Base-by-base conservation (phyloP, 2,888 invertebrate genomes). In the Eupithecia pulchellata region DNA sequence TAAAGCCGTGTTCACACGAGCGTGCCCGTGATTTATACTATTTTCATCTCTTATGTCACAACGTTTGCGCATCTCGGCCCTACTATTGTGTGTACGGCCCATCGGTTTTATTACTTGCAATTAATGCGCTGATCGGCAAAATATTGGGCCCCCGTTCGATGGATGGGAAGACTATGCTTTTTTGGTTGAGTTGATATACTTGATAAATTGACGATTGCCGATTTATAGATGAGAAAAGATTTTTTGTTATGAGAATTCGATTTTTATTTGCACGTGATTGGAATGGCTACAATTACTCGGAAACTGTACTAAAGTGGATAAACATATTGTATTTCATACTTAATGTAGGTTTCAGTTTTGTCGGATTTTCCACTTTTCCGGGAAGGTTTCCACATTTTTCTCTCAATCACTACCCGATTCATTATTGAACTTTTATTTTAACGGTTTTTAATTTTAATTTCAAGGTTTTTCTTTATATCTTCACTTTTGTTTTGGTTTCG, bases 51-150 rank as follows among this genome's bases (percentile, higher is more conserved):
- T 79, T 81, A 82, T 82, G 87, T 90, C 89, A 87, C 86, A 87
- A 86, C 85, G 85, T 88, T 88, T 84, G 79, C 80, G 81, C 83
- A 85, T 86, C 83, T 86, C 86, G 86, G 83, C 82, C 86, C 86
- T 78, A 78, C 82, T 78, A 85, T 86, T 86, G 84, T 84, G 65
- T 63, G 67, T 77, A 87, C 81, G 91, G 80, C 84, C 86, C 91
- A 89, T 90, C 88, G 86, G 82, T 85, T 90, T 91, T 87, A 90
- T 88, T 89, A 86, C 86, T 84, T 81, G 82, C 89, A 88, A 91
- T 91, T 90, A 91, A 90, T 90, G 85, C 80, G 77, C 79, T 76
- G 84, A 88, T 89, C 83, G 84, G 79, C 84, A 84, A 86, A 89
- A 89, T 87, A 88, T 88, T 89, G 84, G 84, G 78, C 80, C 78